Evolutionary conservation across 1,140 invertebrate genomes (phyloP).

Genomic region (Bombus vancouverensis): DNA sequence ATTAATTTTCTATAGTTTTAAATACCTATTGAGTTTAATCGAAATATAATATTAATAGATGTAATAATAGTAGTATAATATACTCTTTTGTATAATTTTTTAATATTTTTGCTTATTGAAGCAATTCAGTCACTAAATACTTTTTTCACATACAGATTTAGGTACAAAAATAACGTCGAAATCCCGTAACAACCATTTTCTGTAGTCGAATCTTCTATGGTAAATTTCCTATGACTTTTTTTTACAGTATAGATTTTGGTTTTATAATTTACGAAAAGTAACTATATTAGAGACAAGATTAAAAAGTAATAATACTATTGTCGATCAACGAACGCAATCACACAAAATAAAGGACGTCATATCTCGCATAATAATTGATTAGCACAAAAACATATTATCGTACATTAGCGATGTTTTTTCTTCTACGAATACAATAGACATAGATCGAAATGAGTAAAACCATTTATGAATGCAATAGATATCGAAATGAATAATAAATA

Average conservation of each 20-base stretch:
- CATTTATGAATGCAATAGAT: background rate
- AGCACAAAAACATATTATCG: slow-evolving; percentile 4
- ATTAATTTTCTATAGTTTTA: slow-evolving; percentile 62
- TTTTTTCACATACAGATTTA: slow-evolving; percentile 39
- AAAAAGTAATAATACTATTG: slow-evolving; percentile 31
- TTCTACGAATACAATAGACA: background rate
- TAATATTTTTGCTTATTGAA: slow-evolving; percentile 30
- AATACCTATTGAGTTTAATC: slow-evolving; percentile 54
- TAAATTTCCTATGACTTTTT: background rate
- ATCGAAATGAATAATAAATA: slow-evolving; percentile 29
- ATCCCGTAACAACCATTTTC: slow-evolving; percentile 45
- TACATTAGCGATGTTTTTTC: background rate
- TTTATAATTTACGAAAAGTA: slow-evolving; percentile 29
- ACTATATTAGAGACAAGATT: background rate
- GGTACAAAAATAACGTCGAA: slow-evolving; percentile 69
- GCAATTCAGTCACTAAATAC: slow-evolving; percentile 40
- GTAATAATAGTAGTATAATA: slow-evolving; percentile 54
- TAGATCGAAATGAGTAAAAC: background rate
- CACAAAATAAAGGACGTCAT: background rate
- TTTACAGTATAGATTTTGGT: background rate
- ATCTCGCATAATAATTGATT: slow-evolving; percentile 7
- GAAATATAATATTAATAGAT: slow-evolving; percentile 68
- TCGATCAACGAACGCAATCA: background rate
- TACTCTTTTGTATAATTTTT: slow-evolving; percentile 37
- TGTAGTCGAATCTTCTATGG: slow-evolving; percentile 8